These are phyloP conservation scores for Strigops habroptila DNA, from an alignment of 2,113 vertebrate genomes.

Conservation along the genomic window DNA sequence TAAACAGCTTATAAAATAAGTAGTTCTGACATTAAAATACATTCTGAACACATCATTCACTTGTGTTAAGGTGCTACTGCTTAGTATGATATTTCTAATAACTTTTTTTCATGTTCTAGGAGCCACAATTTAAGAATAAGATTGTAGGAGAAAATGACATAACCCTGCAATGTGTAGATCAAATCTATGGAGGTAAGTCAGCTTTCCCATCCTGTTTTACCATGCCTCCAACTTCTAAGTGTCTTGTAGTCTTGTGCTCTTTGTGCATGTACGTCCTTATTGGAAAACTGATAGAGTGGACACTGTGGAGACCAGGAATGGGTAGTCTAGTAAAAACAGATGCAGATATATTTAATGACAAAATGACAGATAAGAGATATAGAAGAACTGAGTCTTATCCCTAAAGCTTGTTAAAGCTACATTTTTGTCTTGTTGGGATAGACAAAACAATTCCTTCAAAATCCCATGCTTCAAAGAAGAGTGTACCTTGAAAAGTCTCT, in stretches of 20 bases:
- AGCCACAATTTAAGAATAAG: constrained; percentile 83
- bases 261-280: background rate
- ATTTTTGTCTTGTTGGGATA: background rate
- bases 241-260: background rate
- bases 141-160: constrained; percentile 88
- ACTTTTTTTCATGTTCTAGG: constrained; percentile 62
- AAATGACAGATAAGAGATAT: background rate
- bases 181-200: constrained; percentile 84
- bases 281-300: background rate
- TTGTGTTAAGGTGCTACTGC: background rate
- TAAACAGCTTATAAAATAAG: background rate
- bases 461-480: background rate
- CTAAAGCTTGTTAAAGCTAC: background rate
- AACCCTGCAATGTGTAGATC: constrained; percentile 86
- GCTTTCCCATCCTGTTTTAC: background rate
- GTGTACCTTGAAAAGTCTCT: background rate
- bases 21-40: background rate
- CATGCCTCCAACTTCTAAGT: background rate
- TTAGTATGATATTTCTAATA: background rate
- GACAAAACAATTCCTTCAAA: background rate
- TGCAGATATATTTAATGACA: background rate
- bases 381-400: background rate
- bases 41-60: background rate
- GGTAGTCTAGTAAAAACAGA: background rate
- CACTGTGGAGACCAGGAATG: background rate